Conservation (phyloP, 1,140 invertebrate species). For the Pseudachorutes palmiensis region DNA sequence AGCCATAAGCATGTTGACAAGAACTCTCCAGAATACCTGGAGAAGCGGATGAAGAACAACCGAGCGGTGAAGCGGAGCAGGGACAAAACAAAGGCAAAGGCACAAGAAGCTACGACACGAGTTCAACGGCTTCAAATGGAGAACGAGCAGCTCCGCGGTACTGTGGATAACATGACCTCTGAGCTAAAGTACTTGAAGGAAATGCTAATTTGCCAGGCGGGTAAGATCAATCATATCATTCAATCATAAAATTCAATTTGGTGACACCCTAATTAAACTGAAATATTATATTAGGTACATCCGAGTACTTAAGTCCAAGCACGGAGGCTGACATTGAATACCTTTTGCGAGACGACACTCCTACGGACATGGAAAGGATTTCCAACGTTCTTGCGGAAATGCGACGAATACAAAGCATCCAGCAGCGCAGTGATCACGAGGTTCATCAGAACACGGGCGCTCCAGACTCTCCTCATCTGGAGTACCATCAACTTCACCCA, state of each 20-base stretch:
- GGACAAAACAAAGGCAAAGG: conserved; percentile 55
- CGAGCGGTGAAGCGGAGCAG: conserved; percentile 80
- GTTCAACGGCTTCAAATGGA: conserved; percentile 69
- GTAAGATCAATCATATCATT: conserved; percentile 39
- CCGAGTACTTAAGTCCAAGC: conserved; percentile 28
- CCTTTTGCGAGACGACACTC: conserved; percentile 29
- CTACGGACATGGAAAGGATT: conserved; percentile 28
- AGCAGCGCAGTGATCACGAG: conserved; percentile 6
- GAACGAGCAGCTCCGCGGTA: conserved; percentile 74
- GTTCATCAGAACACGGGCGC: neutral
- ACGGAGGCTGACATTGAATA: conserved; percentile 31
- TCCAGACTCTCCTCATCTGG: neutral
- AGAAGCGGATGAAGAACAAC: conserved; percentile 72
- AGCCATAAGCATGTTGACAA: conserved; percentile 50
- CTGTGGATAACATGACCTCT: conserved; percentile 73
- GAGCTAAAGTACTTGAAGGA: conserved; percentile 79
- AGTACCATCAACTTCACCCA: conserved; percentile 4
- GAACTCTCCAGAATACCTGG: conserved; percentile 67
- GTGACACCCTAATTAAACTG: neutral
- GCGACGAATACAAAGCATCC: conserved; percentile 24
- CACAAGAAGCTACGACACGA: conserved; percentile 68
- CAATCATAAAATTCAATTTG: neutral
- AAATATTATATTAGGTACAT: conserved; percentile 14
- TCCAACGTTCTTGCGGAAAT: conserved; percentile 28
- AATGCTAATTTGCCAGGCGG: conserved; percentile 71